Evolutionary conservation across 2,888 invertebrate species (phyloP), one percentile per base, ranked within the genome.

Genomic region (Polydrusus pterygomalis): DNA sequence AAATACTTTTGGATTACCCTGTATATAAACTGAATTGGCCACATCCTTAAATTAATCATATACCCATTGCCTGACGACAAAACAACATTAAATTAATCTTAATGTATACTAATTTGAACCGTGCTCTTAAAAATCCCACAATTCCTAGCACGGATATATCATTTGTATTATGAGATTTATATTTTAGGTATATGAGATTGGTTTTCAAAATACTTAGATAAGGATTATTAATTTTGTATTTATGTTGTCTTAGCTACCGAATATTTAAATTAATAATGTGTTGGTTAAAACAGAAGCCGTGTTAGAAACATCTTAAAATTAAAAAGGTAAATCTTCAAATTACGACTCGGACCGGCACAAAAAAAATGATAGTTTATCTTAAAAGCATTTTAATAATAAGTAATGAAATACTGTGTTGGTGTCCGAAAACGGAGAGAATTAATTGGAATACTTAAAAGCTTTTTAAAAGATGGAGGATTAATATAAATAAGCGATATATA

Each of bases 221-320:
- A 76, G 51, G 56, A 68, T 76, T 75, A 71, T 67, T 71, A 70
- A 75, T 75, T 65, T 67, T 75, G 70, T 70, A 71, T 75, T 68
- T 49, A 20, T 56, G 49, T 63, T 68, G 75, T 68, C 60, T 68
- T 38, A 15, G 75, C 75, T 76, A 72, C 75, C 69, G 72, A 56
- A 72, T 67, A 56, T 38, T 56, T 60, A 71, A 63, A 49, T 72
- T 76, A 76, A 76, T 77, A 70, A 70, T 54, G 43, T 60, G 54
- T 64, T 49, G 60, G 72, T 73, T 77, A 77, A 77, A 77, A 77
- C 77, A 73, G 77, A 77, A 77, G 77, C 77, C 77, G 77, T 77
- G 77, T 77, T 70, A 70, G 60, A 47, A 73, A 77, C 77, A 73
- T 64, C 70, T 72, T 73, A 69, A 70, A 73, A 69, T 73, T 69